Evolutionary conservation across 1,140 invertebrate genomes (phyloP).

Genomic region (Akabosia matsudoensis): DNA sequence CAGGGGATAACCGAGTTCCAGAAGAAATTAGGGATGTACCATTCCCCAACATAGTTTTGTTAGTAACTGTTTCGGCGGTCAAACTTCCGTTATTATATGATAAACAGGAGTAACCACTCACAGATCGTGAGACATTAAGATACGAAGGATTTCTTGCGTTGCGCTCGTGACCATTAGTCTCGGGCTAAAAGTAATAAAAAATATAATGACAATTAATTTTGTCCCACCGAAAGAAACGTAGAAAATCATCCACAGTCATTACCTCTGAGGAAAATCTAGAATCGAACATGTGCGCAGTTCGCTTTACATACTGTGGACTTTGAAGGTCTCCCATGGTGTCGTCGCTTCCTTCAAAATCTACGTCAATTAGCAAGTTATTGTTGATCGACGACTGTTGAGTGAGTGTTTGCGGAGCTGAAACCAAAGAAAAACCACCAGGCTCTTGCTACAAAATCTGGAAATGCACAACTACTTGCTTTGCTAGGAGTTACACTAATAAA

Average conservation of each 20-base stretch:
- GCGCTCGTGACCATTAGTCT: conserved; percentile 6
- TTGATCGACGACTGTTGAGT: background rate
- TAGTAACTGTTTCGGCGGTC: background rate
- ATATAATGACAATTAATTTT: too few species aligned
- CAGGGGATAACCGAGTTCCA: background rate
- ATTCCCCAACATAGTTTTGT: conserved; percentile 5
- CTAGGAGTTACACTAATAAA: background rate
- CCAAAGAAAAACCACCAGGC: background rate
- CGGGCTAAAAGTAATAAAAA: conserved; percentile 6
- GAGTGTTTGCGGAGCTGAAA: background rate
- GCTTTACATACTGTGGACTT: conserved; percentile 50
- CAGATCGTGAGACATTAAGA: conserved; percentile 78
- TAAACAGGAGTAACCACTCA: conserved; percentile 77
- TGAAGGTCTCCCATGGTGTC: conserved; percentile 42
- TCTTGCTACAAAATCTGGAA: background rate
- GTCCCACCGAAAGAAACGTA: background rate
- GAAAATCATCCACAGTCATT: conserved; percentile 12
- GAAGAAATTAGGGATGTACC: background rate
- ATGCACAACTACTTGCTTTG: background rate
- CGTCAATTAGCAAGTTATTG: conserved; percentile 8
- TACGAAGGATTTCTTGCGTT: conserved; percentile 66
- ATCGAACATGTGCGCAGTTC: conserved; percentile 50
- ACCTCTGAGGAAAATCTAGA: conserved; percentile 43
- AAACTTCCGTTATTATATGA: conserved; percentile 36
- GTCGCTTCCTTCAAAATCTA: conserved; percentile 1